These are phyloP conservation scores for Tiliacea aurago DNA, from an alignment of 2,888 invertebrate species.

Conservation along the genomic window DNA sequence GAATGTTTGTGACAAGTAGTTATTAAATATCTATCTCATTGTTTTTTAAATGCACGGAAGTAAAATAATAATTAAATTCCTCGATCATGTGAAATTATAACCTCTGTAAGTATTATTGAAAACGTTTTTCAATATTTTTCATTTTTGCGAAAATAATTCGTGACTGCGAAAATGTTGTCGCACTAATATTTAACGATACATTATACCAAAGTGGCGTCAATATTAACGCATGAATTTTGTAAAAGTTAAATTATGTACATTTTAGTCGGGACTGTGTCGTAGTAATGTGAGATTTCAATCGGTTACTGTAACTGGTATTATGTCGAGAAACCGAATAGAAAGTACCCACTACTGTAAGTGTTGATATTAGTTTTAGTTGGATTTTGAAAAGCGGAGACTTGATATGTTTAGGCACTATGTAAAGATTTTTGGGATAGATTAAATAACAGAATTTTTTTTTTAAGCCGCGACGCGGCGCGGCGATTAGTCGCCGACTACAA, in stretches of 20 bases:
- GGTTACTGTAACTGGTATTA: constrained; percentile 27
- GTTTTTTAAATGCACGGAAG: background rate
- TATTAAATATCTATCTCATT: background rate
- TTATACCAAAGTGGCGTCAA: background rate
- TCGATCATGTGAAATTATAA: background rate
- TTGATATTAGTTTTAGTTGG: constrained; percentile 5
- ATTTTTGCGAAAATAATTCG: constrained; percentile 26
- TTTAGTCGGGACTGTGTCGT: constrained; percentile 19
- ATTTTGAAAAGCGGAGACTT: background rate
- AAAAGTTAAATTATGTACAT: background rate
- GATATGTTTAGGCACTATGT: background rate
- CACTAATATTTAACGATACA: background rate
- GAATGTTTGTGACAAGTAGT: background rate
- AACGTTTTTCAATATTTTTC: too few relatives aligned
- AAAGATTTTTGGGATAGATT: too few relatives aligned
- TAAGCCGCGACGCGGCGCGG: too few relatives aligned
- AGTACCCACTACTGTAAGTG: constrained; percentile 8
- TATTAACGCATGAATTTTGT: background rate
- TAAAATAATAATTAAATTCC: background rate
- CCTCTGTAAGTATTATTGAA: too few relatives aligned
- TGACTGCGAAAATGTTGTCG: constrained; percentile 28
- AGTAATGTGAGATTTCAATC: constrained; percentile 27
- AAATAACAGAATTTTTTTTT: too few relatives aligned
- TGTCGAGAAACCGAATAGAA: constrained; percentile 11
- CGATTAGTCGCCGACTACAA: too few relatives aligned